Base-by-base conservation (phyloP, 1,140 invertebrate species). In the Adelges cooleyi region DNA sequence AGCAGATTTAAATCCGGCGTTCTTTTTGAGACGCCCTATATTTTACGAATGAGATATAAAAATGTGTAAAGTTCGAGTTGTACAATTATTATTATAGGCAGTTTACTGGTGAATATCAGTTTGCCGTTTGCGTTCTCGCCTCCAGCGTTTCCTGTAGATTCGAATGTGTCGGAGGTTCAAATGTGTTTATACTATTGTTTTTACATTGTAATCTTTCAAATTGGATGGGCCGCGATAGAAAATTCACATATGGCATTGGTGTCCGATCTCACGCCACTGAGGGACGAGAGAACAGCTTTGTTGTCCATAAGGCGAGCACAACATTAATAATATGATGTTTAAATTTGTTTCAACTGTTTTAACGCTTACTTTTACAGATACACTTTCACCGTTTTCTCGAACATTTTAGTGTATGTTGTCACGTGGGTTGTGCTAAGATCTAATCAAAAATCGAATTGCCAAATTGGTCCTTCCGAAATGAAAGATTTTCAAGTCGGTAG, bases 161-260 rank as follows among this genome's bases (percentile, higher is more conserved):
- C n/a, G n/a, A n/a, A n/a, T n/a, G n/a, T n/a, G n/a, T n/a, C n/a
- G n/a, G n/a, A n/a, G n/a, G 15, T 44, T 40, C 10, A 33, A 9
- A 6, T 38, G 13, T 27, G 49, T 6, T 2, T 46, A 22, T 65
- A 54, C 36, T 66, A 51, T 48, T 23, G 3, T 27, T 81, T 87
- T 38, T 96, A 96, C 77, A 88, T 96, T 46, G 77, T 89, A 46
- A 84, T 96, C 68, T 97, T 97, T 77, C 95, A 98, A 82, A 90
- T 96, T 77, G 94, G 93, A 20, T 97, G 94, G 94, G 93, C 93
- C 5, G 76, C 87, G 15, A 86, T 90, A 1, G 94, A 98, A 80
- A 95, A 97, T 70, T 92, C 92, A 22, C 94, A 98, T 77, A 78
- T 97, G 40, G 88, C 92, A 3, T 74, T 87, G 18, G 85, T 90